A percentile compares a stretch with the other conserved stretches of the same genome.
These are phyloP conservation scores for Eremophila alpestris DNA, from an alignment of 2,797 vertebrate genomes.

Conservation along the genomic window DNA sequence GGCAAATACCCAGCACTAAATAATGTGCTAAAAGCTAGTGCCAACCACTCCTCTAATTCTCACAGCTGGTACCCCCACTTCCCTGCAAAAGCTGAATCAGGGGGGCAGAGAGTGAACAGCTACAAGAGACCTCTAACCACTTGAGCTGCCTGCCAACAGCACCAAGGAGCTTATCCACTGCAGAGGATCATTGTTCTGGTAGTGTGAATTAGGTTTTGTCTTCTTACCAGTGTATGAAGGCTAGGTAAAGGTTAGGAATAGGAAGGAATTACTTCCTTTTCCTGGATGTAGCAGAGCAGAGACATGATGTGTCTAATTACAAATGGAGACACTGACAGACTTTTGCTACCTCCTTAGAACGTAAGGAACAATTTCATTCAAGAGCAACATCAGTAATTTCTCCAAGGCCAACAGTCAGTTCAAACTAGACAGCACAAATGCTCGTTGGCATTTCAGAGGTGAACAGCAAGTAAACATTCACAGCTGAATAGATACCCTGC, in stretches of 20 bases:
- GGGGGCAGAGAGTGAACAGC: not conserved
- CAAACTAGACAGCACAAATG: conserved; percentile 51
- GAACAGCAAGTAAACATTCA: conserved; percentile 36
- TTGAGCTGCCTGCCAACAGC: not conserved
- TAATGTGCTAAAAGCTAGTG: not conserved
- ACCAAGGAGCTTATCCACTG: not conserved
- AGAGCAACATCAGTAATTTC: conserved; percentile 10
- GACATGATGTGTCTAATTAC: not conserved
- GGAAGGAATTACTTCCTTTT: not conserved
- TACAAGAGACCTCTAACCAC: not conserved
- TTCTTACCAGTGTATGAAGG: not conserved
- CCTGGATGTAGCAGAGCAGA: not conserved
- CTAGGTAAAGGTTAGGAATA: not conserved
- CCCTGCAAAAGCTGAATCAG: not conserved
- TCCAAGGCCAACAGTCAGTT: conserved; percentile 14
- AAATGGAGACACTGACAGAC: not conserved
- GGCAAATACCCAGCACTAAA: not conserved
- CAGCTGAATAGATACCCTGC: not conserved
- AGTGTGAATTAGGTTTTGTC: not conserved
- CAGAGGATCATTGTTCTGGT: not conserved
- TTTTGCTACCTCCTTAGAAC: not conserved
- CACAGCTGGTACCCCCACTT: not conserved
- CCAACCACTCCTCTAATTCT: not conserved
- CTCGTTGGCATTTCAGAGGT: conserved; percentile 60
- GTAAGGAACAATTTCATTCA: not conserved